Conservation (phyloP, 2,113 vertebrate genomes). For the Erpornis zantholeuca region DNA sequence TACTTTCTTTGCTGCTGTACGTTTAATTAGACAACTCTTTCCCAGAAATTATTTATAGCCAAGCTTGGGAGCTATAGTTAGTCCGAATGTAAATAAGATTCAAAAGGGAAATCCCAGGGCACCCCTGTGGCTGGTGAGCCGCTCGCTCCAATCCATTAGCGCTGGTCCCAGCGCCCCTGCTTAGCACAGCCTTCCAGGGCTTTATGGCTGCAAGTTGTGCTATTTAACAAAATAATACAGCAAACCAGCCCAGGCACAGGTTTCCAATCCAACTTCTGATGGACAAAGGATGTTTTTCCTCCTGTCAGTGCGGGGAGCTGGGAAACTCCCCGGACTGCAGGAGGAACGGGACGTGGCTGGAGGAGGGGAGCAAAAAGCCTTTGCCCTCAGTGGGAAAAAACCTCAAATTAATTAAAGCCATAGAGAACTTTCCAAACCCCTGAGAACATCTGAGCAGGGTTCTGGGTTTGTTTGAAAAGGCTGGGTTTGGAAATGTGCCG, state of each 20-base stretch:
- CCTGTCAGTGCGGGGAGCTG: background rate
- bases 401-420: background rate
- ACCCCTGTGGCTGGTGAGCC: slow-evolving; percentile 43
- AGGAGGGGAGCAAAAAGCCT: background rate
- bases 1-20: slow-evolving; percentile 73
- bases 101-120: slow-evolving; percentile 71
- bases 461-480: background rate
- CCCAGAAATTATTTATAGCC: slow-evolving; percentile 83
- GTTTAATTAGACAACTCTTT: slow-evolving; percentile 82
- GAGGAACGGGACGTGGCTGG: background rate
- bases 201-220: slow-evolving; percentile 6
- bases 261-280: slow-evolving; percentile 18
- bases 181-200: slow-evolving; percentile 26
- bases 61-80: slow-evolving; percentile 76
- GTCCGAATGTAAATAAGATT: slow-evolving; percentile 81
- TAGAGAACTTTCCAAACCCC: background rate
- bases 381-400: background rate
- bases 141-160: slow-evolving; percentile 54
- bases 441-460: background rate
- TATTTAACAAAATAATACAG: slow-evolving; percentile 28
- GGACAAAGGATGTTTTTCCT: background rate
- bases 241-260: background rate
- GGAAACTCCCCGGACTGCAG: background rate
- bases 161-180: background rate
- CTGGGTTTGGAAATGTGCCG: background rate